Conservation (phyloP, 2,888 invertebrate genomes). For the Dasysyrphus tricinctus region DNA sequence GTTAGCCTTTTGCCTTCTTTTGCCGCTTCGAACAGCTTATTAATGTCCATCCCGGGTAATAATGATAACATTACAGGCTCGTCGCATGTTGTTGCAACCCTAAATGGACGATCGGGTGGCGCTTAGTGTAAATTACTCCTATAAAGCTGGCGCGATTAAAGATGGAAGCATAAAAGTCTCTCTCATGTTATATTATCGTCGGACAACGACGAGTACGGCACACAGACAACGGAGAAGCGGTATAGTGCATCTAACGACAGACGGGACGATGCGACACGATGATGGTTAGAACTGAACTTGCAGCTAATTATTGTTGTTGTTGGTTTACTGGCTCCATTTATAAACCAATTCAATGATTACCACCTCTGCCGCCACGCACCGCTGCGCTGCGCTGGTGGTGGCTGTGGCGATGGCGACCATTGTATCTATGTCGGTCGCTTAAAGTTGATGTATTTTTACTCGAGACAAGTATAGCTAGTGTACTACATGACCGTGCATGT, state of each 20-base stretch:
- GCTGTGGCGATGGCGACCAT: slow-evolving; percentile 21
- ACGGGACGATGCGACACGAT: not conserved
- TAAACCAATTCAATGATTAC: slow-evolving; percentile 34
- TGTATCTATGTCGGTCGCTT: slow-evolving; percentile 31
- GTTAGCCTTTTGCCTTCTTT: slow-evolving; percentile 7
- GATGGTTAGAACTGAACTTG: slow-evolving; percentile 64
- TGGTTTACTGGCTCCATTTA: slow-evolving; percentile 33
- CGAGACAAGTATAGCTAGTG: slow-evolving; percentile 66
- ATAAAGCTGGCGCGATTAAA: slow-evolving; percentile 40
- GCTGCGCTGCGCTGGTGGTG: slow-evolving; percentile 23
- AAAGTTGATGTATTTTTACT: slow-evolving; percentile 57
- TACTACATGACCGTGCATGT: slow-evolving; percentile 73
- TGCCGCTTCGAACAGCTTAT: slow-evolving; percentile 57
- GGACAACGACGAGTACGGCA: slow-evolving; percentile 56
- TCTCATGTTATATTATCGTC: slow-evolving; percentile 28
- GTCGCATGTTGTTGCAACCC: slow-evolving; percentile 59
- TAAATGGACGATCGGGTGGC: slow-evolving; percentile 73
- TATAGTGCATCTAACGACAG: slow-evolving; percentile 51
- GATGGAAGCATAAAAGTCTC: slow-evolving; percentile 21
- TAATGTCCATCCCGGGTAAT: slow-evolving; percentile 72
- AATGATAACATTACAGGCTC: slow-evolving; percentile 71
- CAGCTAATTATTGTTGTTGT: slow-evolving; percentile 71
- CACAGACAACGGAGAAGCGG: slow-evolving; percentile 55
- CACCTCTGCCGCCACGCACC: slow-evolving; percentile 51
- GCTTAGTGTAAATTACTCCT: slow-evolving; percentile 73